Base-by-base conservation (phyloP, 2,888 invertebrate species). In the Cephus pulcher region DNA sequence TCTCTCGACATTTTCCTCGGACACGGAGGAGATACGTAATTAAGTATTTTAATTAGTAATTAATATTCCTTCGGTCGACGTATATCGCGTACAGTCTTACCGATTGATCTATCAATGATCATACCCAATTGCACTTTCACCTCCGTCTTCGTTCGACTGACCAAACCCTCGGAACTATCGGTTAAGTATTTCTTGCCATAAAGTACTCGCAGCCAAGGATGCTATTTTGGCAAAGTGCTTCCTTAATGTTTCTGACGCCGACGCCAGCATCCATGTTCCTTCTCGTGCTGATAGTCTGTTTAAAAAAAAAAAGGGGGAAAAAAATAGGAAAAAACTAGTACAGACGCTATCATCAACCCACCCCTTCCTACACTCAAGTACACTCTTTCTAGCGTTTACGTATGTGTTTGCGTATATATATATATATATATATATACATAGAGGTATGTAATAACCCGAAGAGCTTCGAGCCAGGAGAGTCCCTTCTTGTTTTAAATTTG, bases 141-240 rank as follows among this genome's bases (percentile, higher is more conserved):
- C 23, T 4, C 23, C 6, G 40, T 40, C 40, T 40, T 23, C 2
- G 23, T 23, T 56, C 6, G 23, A 2, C 56, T 23, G 15, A 56
- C 23, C 56, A 1, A 40, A 15, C 40, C 15, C 23, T 23, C 15
- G 23, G 56, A 9, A 23, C 56, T 56, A 56, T 56, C 23, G 9
- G 56, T 23, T 23, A 56, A 56, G 23, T 56, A 56, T 56, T 56
- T 56, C 56, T 56, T 15, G 40, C 15, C 40, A 15, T 40, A 34
- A 69, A 69, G 56, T 37, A 71, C 40, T 56, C 33, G 34, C 3
- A 40, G 73, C 33, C n/a, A n/a, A 33, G 77, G 73, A 34, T 77
- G 73, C 73, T 40, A 77, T 76, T 77, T 34, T 70, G 73, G 73
- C 74, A 68, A 73, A 77, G 77, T 74, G 73, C 73, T 77, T 77